Conservation (phyloP, 2,113 vertebrate genomes). For the Aptenodytes forsteri region DNA sequence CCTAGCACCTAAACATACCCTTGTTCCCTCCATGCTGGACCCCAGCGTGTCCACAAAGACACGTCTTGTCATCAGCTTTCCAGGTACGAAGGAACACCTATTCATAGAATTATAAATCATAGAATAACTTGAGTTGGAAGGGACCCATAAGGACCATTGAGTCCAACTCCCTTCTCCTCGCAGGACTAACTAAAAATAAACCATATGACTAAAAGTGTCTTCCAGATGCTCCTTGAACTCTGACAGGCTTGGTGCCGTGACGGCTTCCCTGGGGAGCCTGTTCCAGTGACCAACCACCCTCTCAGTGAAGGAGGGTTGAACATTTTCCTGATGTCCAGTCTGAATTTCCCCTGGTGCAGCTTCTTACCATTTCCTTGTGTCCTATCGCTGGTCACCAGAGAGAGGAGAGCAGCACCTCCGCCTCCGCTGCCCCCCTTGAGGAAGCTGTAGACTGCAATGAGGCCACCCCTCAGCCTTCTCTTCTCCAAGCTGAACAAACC, state of each 20-base stretch:
- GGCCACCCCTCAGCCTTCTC: not conserved
- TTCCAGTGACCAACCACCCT: not conserved
- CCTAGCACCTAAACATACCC: not conserved
- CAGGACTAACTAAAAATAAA: not conserved
- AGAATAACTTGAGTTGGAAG: not conserved
- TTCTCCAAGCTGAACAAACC: not conserved
- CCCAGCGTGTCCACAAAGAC: not conserved
- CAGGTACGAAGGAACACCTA: not conserved
- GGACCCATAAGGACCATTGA: not conserved
- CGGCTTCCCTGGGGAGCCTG: not conserved
- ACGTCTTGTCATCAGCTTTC: not conserved
- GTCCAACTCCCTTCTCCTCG: not conserved
- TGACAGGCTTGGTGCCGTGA: not conserved
- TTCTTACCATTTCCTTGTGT: not conserved
- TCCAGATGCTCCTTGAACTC: not conserved
- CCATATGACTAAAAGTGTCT: not conserved
- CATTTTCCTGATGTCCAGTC: not conserved
- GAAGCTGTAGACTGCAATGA: not conserved
- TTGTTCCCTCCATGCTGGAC: not conserved
- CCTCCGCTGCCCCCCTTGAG: accelerated
- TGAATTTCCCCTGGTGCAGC: not conserved
- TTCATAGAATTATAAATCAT: not conserved
- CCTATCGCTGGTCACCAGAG: not conserved
- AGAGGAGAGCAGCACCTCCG: not conserved
- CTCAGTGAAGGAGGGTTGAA: not conserved